Base-by-base conservation (phyloP, 2,113 vertebrate genomes). In the Paramisgurnus dabryanus region DNA sequence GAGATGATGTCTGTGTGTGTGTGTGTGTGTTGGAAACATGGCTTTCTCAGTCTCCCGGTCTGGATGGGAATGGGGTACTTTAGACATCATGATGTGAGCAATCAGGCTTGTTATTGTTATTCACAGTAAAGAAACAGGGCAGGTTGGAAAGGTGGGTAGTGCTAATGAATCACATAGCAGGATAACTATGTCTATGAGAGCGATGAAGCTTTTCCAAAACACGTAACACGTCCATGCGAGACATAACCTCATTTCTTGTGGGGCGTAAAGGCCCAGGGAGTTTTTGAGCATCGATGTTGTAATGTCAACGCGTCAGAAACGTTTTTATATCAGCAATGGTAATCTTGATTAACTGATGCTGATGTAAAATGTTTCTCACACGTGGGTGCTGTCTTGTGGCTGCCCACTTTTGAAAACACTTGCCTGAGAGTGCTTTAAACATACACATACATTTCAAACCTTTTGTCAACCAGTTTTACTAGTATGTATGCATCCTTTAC, bases 21-120 rank as follows among this genome's bases (percentile, higher is more conserved):
- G 70, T 68, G 78, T 57, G 71, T 41, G 45, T 17, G 64, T 13
- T 71, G 58, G 22, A 39, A 73, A 80, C 78, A 50, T 82, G 68
- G 57, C 8, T 17, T 67, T 55, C 13, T 50, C 17, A 27, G 34
- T n/a, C 13, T 34, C 10, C 7, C 12, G n/a, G 43, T 43, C 17
- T 73, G 55, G 55, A 60, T 17, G 12, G 10, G 9, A 53, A 60
- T 17, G 12, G 10, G 9, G 13, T 7, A 58, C 45, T 45, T 22
- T 27, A 6, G n/a, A 47, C 41, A 63, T 41, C 45, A 27, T 72
- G 22, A 15, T 17, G 17, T 55, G 8, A 69, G 22, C 49, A 27
- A 10, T 3, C 4, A 10, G 69, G 3, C 17, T 41, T 73, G 39
- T 73, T 60, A 60, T 74, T 45, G 61, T 73, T 73, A 43, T 73